A percentile compares a stretch with the other conserved stretches of the same genome.
Evolutionary conservation across 2,113 vertebrate genomes (phyloP).

Genomic region (Chaetops frenatus): DNA sequence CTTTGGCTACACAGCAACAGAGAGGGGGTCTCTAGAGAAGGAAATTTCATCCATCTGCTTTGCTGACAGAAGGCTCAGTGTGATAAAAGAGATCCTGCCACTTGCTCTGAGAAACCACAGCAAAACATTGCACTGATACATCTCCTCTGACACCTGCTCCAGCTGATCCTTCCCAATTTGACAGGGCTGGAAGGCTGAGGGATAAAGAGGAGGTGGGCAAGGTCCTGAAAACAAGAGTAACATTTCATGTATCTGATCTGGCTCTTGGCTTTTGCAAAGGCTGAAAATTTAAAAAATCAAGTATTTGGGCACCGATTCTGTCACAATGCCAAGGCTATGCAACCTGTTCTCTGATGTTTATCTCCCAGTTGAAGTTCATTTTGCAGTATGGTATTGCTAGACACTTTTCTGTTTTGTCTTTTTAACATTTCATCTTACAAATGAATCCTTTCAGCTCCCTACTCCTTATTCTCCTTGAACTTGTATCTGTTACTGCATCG

Average conservation of each 20-base stretch:
- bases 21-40: constrained; percentile 49
- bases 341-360: neutral
- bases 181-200: neutral
- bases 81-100: constrained; percentile 73
- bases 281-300: neutral
- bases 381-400: neutral
- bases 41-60: constrained; percentile 66
- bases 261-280: neutral
- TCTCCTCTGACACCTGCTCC: constrained; percentile 69
- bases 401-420: neutral
- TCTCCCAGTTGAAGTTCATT: neutral
- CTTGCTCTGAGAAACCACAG: constrained; percentile 55
- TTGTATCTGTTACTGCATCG: neutral
- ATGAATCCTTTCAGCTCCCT: neutral
- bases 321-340: neutral
- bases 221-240: neutral
- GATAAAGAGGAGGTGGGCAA: neutral
- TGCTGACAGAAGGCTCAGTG: constrained; percentile 69
- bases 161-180: constrained; percentile 35
- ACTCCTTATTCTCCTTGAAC: neutral
- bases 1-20: constrained; percentile 49
- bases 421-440: neutral
- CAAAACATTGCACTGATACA: constrained; percentile 5
- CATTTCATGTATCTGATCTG: neutral
- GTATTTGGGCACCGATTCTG: neutral